These are phyloP conservation scores for Aurelia aurita complex sp. Pacific DNA, from an alignment of 30 jellyfish, hydroid and myxozoan species.

Conservation along the genomic window DNA sequence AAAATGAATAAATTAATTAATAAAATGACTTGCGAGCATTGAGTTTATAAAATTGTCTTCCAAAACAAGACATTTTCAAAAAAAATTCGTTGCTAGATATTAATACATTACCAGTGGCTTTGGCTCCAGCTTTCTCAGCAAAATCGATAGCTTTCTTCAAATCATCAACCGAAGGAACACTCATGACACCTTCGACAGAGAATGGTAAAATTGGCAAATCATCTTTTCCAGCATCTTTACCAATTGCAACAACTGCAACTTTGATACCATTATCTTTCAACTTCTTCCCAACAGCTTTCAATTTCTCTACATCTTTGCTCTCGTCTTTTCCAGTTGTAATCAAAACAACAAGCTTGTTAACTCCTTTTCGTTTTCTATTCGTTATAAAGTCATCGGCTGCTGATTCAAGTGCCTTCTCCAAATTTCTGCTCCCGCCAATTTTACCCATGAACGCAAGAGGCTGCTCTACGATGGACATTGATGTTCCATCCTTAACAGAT, in stretches of 20 bases:
- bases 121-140: conserved; percentile 22
- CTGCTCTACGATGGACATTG: background rate
- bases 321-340: conserved; percentile 44
- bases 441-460: background rate
- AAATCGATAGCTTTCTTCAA: conserved; percentile 30
- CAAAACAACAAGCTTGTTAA: conserved; percentile 50
- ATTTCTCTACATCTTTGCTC: background rate
- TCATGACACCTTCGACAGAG: background rate
- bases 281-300: conserved; percentile 20
- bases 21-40: too few relatives aligned
- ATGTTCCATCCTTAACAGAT: background rate
- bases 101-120: conserved; percentile 31
- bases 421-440: conserved; percentile 7
- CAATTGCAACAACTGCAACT: conserved; percentile 58
- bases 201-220: background rate
- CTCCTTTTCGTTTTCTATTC: background rate
- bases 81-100: too few relatives aligned
- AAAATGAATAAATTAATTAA: too few relatives aligned
- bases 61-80: too few relatives aligned
- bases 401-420: background rate
- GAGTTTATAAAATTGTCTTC: too few relatives aligned
- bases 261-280: conserved; percentile 59
- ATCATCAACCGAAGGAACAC: background rate
- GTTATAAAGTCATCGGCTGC: background rate
- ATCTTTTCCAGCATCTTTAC: background rate